These are phyloP conservation scores for Sycobia sp. DNA, from an alignment of 1,140 invertebrate species.

Conservation along the genomic window DNA sequence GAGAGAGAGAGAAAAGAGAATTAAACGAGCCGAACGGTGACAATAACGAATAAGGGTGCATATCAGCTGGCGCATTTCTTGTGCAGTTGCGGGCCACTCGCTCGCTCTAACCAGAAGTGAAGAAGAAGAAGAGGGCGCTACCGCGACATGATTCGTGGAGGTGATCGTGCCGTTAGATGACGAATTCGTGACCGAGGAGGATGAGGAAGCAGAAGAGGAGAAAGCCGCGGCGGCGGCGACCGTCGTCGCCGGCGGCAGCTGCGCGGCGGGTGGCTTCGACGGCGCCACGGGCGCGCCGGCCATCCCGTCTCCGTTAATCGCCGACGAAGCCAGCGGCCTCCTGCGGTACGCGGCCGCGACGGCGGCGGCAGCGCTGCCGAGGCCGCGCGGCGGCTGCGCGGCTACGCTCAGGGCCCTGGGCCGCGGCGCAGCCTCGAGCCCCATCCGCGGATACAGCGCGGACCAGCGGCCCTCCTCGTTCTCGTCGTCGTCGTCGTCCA, in stretches of 20 bases:
- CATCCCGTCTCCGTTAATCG: background rate
- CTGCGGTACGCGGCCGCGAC: too few relatives aligned
- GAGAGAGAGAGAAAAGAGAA: slow-evolving; percentile 12
- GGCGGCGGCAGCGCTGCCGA: background rate
- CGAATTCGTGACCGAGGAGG: slow-evolving; percentile 32
- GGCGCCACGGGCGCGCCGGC: slow-evolving; percentile 24
- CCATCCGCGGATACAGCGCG: too few relatives aligned
- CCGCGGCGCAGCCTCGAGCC: too few relatives aligned
- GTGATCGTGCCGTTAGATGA: slow-evolving; percentile 43
- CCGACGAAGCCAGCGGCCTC: background rate
- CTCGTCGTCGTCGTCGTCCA: too few relatives aligned
- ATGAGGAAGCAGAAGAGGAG: slow-evolving; percentile 39
- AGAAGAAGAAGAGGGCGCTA: slow-evolving; percentile 49
- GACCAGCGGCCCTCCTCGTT: too few relatives aligned
- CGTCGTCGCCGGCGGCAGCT: too few relatives aligned
- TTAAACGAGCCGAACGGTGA: too few relatives aligned
- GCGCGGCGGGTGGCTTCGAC: too few relatives aligned
- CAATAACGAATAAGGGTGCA: background rate
- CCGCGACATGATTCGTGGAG: slow-evolving; percentile 55
- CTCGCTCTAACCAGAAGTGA: slow-evolving; percentile 38
- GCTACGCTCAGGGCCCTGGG: too few relatives aligned
- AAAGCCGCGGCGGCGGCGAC: slow-evolving; percentile 28
- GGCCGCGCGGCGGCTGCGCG: too few relatives aligned
- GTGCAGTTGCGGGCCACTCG: slow-evolving; percentile 8
- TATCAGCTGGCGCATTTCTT: background rate